Evolutionary conservation across 2,797 vertebrate genomes (phyloP).

Genomic region (Pipistrellus nathusii): DNA sequence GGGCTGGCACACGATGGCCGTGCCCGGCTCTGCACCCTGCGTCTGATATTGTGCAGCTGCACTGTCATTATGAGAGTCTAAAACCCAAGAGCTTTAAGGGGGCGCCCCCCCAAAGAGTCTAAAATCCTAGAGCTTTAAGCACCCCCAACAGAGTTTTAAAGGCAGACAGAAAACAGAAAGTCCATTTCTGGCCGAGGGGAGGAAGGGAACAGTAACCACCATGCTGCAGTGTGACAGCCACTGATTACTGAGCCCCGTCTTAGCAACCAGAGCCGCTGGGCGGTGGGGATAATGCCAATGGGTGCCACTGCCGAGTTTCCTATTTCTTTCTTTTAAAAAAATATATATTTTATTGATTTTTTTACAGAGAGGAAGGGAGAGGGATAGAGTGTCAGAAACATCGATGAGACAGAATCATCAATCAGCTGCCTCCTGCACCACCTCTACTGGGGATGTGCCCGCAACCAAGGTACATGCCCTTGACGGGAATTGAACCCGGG

Average conservation of each 20-base stretch:
- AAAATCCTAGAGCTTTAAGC: no score
- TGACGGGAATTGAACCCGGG: no score
- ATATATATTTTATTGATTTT: no score
- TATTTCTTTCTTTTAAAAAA: no score
- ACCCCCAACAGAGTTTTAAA: not conserved
- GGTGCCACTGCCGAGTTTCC: not conserved
- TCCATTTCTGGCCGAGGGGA: not conserved
- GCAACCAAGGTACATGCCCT: no score
- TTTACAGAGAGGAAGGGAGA: no score
- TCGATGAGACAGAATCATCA: no score
- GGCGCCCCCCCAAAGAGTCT: not conserved
- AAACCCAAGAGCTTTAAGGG: not conserved
- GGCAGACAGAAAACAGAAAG: not conserved
- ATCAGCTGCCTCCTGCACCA: no score
- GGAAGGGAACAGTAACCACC: not conserved
- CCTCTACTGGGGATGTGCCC: no score
- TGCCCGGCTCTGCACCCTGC: fast-evolving
- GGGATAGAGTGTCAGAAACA: no score
- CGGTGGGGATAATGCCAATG: fast-evolving
- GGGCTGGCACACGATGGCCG: not conserved
- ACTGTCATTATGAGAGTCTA: not conserved
- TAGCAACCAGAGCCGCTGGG: not conserved
- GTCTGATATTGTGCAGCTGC: fast-evolving
- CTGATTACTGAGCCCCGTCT: fast-evolving
- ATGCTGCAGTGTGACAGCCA: not conserved